Percentiles rank a stretch among this genome's conserved stretches.
phyloP scores from a whole-genome alignment of 2,797 vertebrate species.

The Capromys pilorides region DNA sequence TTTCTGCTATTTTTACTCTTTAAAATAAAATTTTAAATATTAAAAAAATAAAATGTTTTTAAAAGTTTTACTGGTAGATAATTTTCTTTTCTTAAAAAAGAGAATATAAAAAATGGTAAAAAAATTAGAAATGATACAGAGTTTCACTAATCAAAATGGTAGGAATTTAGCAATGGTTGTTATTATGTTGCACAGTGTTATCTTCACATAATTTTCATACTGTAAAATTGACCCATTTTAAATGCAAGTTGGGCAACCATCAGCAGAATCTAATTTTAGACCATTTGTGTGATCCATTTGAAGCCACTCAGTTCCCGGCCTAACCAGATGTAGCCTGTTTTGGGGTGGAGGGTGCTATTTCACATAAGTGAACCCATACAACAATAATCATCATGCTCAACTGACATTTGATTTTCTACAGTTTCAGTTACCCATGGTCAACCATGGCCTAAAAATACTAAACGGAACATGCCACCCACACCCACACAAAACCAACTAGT shows the following conservation, averaged over 20 bases:
- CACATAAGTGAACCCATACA: not conserved
- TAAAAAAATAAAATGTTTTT: no score
- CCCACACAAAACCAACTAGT: not conserved
- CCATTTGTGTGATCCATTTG: not conserved
- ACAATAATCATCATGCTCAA: no score
- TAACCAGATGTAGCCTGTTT: not conserved
- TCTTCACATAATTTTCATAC: conserved; percentile 19
- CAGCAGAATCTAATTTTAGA: conserved; percentile 14
- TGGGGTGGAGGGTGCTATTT: not conserved
- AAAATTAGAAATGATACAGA: no score
- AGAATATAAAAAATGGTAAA: no score
- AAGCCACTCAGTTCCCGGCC: not conserved
- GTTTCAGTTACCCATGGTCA: not conserved
- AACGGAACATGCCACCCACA: not conserved
- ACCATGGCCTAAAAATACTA: not conserved
- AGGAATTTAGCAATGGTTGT: no score
- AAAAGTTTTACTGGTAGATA: conserved; percentile 44
- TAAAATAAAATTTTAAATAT: no score
- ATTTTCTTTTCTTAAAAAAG: not conserved
- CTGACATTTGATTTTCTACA: not conserved
- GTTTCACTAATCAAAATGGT: no score
- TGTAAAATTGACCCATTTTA: conserved; percentile 23
- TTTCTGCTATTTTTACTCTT: no score
- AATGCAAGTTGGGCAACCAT: not conserved
- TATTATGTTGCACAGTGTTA: no score